A percentile compares a stretch with the other conserved stretches of the same genome.
phyloP scores from a whole-genome alignment of 2,113 vertebrate genomes.

The Egretta garzetta region DNA sequence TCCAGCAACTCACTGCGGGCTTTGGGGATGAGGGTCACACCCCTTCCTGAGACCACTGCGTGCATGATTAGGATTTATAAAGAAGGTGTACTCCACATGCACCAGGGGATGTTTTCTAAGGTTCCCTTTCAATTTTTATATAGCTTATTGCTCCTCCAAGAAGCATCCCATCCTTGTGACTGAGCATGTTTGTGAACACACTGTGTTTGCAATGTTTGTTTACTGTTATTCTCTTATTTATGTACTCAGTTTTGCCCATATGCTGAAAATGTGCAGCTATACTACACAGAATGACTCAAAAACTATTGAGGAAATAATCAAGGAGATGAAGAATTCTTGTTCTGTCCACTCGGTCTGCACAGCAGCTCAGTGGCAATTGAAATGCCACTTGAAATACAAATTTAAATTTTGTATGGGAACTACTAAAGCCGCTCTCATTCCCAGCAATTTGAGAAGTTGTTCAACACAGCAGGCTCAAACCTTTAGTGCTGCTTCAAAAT shows the following conservation, averaged over 20 bases:
- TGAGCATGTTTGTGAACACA: background rate
- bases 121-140: background rate
- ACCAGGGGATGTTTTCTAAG: background rate
- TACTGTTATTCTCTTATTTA: background rate
- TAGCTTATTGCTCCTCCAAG: background rate
- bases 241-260: background rate
- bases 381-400: background rate
- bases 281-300: background rate
- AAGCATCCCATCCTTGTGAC: background rate
- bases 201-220: background rate
- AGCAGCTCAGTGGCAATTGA: background rate
- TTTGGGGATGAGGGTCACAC: background rate
- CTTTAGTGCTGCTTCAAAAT: background rate
- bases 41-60: fast-evolving
- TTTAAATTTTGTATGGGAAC: background rate
- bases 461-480: background rate
- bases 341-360: background rate
- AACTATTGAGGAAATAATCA: background rate
- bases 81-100: background rate
- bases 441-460: background rate
- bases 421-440: background rate
- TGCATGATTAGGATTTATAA: background rate
- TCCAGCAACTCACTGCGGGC: background rate
- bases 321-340: background rate
- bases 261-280: background rate